A percentile compares a stretch with the other conserved stretches of the same genome.
These are phyloP conservation scores for Drosophila rhopaloa DNA, from an alignment of 1,140 invertebrate genomes.

Conservation along the genomic window DNA sequence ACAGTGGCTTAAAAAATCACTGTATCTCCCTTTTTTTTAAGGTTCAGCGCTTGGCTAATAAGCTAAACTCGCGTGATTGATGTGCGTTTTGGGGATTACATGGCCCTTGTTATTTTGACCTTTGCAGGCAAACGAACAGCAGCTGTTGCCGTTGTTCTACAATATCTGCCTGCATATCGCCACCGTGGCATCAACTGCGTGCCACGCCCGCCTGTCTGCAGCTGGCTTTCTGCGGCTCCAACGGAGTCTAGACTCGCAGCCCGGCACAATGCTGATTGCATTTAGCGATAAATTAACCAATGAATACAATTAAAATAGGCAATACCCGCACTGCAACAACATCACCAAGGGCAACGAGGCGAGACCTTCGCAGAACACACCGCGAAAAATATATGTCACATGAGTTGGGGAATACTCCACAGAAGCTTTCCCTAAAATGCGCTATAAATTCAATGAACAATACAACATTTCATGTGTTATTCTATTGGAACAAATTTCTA, in stretches of 20 bases:
- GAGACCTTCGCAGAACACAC: slow-evolving; percentile 52
- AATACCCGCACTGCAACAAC: slow-evolving; percentile 31
- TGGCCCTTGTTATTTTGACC: slow-evolving; percentile 46
- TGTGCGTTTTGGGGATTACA: slow-evolving; percentile 74
- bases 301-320: slow-evolving; percentile 78
- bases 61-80: slow-evolving; percentile 63
- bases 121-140: slow-evolving; percentile 37
- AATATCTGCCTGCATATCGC: slow-evolving; percentile 60
- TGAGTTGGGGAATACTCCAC: not conserved
- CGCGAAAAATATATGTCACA: not conserved
- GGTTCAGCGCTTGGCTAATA: slow-evolving; percentile 57
- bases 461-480: no score
- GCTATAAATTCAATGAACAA: not conserved
- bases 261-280: slow-evolving; percentile 79
- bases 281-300: slow-evolving; percentile 80
- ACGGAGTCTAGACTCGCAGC: slow-evolving; percentile 36
- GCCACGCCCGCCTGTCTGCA: slow-evolving; percentile 65
- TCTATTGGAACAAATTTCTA: no score
- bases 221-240: slow-evolving; percentile 34
- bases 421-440: not conserved
- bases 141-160: slow-evolving; percentile 46
- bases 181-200: slow-evolving; percentile 61
- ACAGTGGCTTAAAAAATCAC: slow-evolving; percentile 31
- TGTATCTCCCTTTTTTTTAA: slow-evolving; percentile 29
- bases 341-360: slow-evolving; percentile 50